Base-by-base conservation (phyloP, 2,113 vertebrate species). In the Numida meleagris region DNA sequence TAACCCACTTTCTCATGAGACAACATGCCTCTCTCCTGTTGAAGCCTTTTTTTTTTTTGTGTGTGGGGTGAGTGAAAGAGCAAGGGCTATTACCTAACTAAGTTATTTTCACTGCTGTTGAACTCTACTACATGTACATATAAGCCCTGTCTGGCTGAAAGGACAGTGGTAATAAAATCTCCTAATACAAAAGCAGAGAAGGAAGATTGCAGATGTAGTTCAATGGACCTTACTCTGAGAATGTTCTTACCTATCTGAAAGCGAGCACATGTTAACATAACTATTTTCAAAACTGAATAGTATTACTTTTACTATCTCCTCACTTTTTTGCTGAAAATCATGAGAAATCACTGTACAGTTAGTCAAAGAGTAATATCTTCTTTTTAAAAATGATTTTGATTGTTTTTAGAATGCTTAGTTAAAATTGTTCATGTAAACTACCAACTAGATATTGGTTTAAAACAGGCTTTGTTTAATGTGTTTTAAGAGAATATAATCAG, bases 21-120 rank as follows among this genome's bases (percentile, higher is more conserved):
- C 5, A n/a, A 66, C 0, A 0, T 2, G 12, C 1, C 3, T 6
- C 25, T 80, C 34, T 19, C 27, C 46, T 42, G 21, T 0, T 5
- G 8, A 51, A 87, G 25, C 27, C 17, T 57, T 55, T 46, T 66
- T 48, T 46, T 48, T 48, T n/a, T n/a, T n/a, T n/a, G n/a, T n/a
- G n/a, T n/a, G 8, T 33, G n/a, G 21, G 6, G 5, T 24, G 57
- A 75, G 57, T 38, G 24, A 50, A 42, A 15, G 14, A 79, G 46
- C 58, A 27, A 0, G 0, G 10, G 6, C 24, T 86, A 10, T 16
- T 59, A 50, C 50, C 50, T 42, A 73, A 46, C 2, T 9, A n/a
- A 42, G 19, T 1, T 76, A n/a, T 73, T 89, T 73, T 45, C 50
- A 66, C 10, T 25, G 7, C 1, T 66, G 20, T 24, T 83, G 38